phyloP scores from a whole-genome alignment of 2,888 invertebrate genomes.

The Linyphia triangularis region DNA sequence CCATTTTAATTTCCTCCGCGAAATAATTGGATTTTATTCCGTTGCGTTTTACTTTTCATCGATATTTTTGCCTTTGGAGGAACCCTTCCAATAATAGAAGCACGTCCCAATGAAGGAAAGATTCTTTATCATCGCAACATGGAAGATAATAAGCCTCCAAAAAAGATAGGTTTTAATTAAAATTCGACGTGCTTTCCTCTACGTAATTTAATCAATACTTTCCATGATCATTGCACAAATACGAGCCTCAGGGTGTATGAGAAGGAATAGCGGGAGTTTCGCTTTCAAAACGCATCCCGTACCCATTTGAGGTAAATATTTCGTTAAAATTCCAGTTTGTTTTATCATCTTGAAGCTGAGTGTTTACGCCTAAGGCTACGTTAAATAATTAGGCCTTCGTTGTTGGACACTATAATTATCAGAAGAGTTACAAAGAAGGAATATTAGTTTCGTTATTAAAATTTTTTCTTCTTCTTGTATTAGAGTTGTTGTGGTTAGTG shows the following conservation, averaged over 20 bases:
- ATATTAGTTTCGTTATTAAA: constrained; percentile 4
- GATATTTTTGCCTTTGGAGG: constrained; percentile 15
- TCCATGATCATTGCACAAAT: constrained; percentile 39
- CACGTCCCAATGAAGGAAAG: constrained; percentile 1
- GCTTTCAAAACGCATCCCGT: neutral
- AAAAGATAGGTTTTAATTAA: constrained; percentile 59
- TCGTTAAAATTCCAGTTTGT: constrained; percentile 44
- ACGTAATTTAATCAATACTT: constrained; percentile 61
- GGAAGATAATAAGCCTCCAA: neutral
- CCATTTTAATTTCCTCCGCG: constrained; percentile 61
- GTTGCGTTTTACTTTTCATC: neutral
- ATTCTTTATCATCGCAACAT: neutral
- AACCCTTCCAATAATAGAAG: constrained; percentile 2
- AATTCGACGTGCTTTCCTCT: constrained; percentile 19
- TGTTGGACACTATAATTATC: constrained; percentile 56
- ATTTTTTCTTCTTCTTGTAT: neutral
- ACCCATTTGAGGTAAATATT: constrained; percentile 63
- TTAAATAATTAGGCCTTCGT: constrained; percentile 58
- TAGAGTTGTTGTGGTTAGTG: neutral
- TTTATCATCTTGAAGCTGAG: constrained; percentile 29
- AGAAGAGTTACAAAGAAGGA: neutral
- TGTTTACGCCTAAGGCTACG: constrained; percentile 34
- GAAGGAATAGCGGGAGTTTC: constrained; percentile 8
- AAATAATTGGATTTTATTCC: constrained; percentile 61
- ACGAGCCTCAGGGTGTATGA: constrained; percentile 7